Base-by-base conservation (phyloP, 2,113 vertebrate species). In the Candoia aspera region DNA sequence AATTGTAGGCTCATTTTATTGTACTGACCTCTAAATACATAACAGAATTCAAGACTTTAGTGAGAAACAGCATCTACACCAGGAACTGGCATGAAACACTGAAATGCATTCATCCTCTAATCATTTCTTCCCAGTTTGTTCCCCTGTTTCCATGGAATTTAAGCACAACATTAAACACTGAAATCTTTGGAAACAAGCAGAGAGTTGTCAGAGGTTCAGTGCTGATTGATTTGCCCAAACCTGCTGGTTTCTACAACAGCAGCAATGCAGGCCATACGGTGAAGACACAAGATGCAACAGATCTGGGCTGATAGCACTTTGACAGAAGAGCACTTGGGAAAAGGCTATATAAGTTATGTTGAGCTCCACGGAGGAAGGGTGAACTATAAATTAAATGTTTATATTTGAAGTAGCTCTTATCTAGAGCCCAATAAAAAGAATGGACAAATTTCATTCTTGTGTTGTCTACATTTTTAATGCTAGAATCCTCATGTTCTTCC, bases 1-100 rank as follows among this genome's bases (percentile, higher is more conserved):
- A 79, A 90, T 46, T 23, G 26, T 60, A 58, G 15, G 46, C 57
- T 85, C 42, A 90, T 90, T 83, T 88, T 88, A 60, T 79, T 53
- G 53, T 84, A n/a, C 57, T 92, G 87, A 62, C 29, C 29, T 53
- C 42, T 59, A 59, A 19, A 79, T 21, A 73, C 60, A 37, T 91
- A 37, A 91, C 55, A 33, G 23, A 54, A 87, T 29, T 73, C 24
- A 54, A 21, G 84, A 85, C 24, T 62, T 85, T 59, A 85, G 23
- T 42, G 42, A 26, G 85, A 91, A 91, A 57, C 21, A 87, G 11
- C 54, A 91, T 29, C 8, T 91, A 23, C 6, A n/a, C 11, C 10
- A 26, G 83, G 84, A 91, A 62, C 5, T n/a, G 54, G 8, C 26
- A 42, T 86, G 24, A 15, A 68, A 86, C 49, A 91, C 33, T 62